Percentiles rank a stretch among this genome's conserved stretches.
Conservation (phyloP, 2,797 vertebrate species). For the Thripadectes ignobilis region DNA sequence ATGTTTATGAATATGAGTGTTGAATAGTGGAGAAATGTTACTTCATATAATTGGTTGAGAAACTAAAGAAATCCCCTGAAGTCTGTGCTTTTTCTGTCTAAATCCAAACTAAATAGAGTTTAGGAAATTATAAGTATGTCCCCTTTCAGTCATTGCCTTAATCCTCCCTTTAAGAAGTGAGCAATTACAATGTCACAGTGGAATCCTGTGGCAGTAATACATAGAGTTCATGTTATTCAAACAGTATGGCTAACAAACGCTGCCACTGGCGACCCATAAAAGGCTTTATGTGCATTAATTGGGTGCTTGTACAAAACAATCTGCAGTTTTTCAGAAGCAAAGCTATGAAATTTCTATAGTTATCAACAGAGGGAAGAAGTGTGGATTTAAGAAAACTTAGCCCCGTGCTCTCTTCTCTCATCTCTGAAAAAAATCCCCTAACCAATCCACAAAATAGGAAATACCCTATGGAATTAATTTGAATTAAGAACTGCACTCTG, state of each 20-base stretch:
- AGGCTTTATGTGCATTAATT: not conserved
- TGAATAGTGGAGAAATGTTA: conserved; percentile 25
- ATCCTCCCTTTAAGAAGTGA: conserved; percentile 9
- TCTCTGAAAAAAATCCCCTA: not conserved
- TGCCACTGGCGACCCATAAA: not conserved
- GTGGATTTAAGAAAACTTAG: not conserved
- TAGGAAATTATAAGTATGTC: conserved; percentile 23
- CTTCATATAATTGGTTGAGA: not conserved
- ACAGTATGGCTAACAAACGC: not conserved
- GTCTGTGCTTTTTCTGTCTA: conserved; percentile 13
- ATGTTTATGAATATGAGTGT: not conserved
- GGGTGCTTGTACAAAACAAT: not conserved
- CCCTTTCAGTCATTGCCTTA: conserved; percentile 29
- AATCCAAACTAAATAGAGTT: conserved; percentile 29
- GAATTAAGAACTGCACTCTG: not conserved
- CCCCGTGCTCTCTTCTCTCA: not conserved
- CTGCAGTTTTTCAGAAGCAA: not conserved
- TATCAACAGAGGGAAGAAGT: not conserved
- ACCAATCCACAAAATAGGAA: not conserved
- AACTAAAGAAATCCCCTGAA: conserved; percentile 19
- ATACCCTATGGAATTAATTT: not conserved
- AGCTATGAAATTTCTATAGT: not conserved
- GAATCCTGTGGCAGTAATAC: conserved; percentile 2
- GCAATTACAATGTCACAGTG: not conserved
- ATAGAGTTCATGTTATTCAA: not conserved